These are phyloP conservation scores for Myxocyprinus asiaticus DNA, from an alignment of 2,113 vertebrate species.

Conservation along the genomic window DNA sequence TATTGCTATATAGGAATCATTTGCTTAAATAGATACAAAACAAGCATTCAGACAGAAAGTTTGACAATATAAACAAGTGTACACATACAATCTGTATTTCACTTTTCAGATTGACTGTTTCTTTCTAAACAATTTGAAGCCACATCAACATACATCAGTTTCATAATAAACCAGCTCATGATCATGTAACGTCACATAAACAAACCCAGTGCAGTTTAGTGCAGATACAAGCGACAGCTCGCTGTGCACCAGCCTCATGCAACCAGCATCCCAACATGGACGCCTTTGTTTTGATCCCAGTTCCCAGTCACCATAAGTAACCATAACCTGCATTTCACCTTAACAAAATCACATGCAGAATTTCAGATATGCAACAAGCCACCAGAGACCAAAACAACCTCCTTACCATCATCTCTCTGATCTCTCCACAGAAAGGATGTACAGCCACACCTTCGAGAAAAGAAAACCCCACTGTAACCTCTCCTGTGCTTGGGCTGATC, in stretches of 20 bases:
- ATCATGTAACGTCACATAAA: conserved; percentile 3
- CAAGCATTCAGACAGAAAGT: background rate
- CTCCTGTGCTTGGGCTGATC: background rate
- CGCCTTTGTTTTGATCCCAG: conserved; percentile 28
- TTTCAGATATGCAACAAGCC: background rate
- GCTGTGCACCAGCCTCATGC: conserved; percentile 62
- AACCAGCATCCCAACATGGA: conserved; percentile 55
- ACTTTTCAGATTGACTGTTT: background rate
- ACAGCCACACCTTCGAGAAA: background rate
- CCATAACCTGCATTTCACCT: background rate
- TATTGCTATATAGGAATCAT: background rate
- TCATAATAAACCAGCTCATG: background rate
- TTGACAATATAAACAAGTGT: background rate
- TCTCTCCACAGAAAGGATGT: conserved; percentile 4
- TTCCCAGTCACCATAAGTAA: conserved; percentile 31
- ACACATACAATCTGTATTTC: background rate
- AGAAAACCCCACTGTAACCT: conserved; percentile 9
- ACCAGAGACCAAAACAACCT: background rate
- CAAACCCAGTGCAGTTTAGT: background rate
- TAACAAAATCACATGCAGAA: conserved; percentile 10
- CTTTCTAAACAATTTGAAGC: background rate
- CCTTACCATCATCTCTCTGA: conserved; percentile 12
- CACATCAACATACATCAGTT: background rate
- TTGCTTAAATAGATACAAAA: background rate
- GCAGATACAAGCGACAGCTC: conserved; percentile 43